Evolutionary conservation across 2,888 invertebrate species (phyloP).

Genomic region (Pteria penguin): DNA sequence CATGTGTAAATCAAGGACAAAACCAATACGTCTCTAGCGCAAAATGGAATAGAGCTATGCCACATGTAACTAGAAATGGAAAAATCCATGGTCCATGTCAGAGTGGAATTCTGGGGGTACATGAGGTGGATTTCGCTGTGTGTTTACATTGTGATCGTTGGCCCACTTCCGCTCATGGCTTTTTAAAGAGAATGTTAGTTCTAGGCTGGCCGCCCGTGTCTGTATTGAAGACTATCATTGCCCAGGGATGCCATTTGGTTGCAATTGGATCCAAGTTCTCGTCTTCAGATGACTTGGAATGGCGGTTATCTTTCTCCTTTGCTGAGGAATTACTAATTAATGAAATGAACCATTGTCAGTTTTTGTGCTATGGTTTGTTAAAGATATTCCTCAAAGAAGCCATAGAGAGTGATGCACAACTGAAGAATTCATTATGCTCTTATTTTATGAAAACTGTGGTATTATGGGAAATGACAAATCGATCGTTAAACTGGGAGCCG

Average conservation of each 20-base stretch:
- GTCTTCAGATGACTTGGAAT: neutral
- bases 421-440: neutral
- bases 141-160: constrained; percentile 8
- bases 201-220: neutral
- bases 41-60: neutral
- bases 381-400: too few relatives aligned
- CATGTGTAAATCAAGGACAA: neutral
- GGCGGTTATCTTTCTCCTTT: constrained; percentile 6
- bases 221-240: neutral
- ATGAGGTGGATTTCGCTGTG: neutral
- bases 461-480: neutral
- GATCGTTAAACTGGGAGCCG: neutral
- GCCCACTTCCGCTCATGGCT: neutral
- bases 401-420: neutral
- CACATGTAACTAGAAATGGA: neutral
- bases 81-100: neutral
- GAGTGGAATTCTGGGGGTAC: neutral
- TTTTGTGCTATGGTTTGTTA: neutral
- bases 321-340: neutral
- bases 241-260: neutral
- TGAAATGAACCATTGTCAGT: neutral
- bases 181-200: neutral
- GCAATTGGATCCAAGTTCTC: neutral
- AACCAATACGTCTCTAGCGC: neutral
- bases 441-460: neutral